A percentile compares a stretch with the other conserved stretches of the same genome.
phyloP scores from a whole-genome alignment of 35 echinoderm and acorn worm genomes.

The Ptychodera flava region DNA sequence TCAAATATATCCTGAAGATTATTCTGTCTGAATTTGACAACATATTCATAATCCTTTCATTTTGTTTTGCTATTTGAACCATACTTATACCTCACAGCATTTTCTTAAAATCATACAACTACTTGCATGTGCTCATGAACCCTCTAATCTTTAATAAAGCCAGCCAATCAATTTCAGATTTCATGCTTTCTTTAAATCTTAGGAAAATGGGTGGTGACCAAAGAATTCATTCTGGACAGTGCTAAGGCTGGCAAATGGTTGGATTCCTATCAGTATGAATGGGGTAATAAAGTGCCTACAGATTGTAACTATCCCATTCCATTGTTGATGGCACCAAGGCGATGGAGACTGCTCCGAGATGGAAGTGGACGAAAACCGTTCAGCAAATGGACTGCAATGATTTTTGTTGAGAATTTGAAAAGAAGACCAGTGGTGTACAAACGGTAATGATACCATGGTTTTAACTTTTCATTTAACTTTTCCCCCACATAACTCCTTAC shows the following conservation, averaged over 20 bases:
- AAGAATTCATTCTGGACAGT: conserved; percentile 50
- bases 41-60: too few relatives aligned
- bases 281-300: conserved; percentile 11
- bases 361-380: conserved; percentile 20
- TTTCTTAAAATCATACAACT: too few relatives aligned
- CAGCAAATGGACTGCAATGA: conserved; percentile 30
- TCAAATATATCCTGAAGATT: too few relatives aligned
- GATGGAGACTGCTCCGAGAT: conserved; percentile 39
- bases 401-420: conserved; percentile 36
- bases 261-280: conserved; percentile 51
- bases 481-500: too few relatives aligned
- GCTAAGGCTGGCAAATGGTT: conserved; percentile 47
- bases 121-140: too few relatives aligned
- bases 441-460: conserved; percentile 38
- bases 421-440: conserved; percentile 72
- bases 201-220: conserved; percentile 90
- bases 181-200: too few relatives aligned
- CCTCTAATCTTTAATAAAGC: too few relatives aligned
- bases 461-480: too few relatives aligned
- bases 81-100: too few relatives aligned
- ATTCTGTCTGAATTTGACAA: too few relatives aligned
- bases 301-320: neutral
- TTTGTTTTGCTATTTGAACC: too few relatives aligned
- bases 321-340: conserved; percentile 36
- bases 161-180: too few relatives aligned